These are phyloP conservation scores for Mormyrus lacerda DNA, from an alignment of 2,113 vertebrate species.

Conservation along the genomic window DNA sequence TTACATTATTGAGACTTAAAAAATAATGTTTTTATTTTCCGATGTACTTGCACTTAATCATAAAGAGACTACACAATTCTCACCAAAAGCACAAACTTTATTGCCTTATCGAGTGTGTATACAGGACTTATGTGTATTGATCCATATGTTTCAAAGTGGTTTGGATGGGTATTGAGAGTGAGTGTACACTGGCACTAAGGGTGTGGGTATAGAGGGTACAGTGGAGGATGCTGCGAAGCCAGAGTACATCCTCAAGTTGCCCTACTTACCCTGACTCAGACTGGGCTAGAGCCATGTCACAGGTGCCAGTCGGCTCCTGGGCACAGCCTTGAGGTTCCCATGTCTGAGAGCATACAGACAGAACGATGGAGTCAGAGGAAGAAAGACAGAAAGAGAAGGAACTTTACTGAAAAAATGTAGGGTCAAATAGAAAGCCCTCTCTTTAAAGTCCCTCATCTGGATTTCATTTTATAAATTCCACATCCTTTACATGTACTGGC, in stretches of 20 bases:
- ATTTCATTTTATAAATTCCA: conserved; percentile 65
- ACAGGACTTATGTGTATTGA: neutral
- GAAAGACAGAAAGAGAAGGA: conserved; percentile 25
- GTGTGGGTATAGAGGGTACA: neutral
- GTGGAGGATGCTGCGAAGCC: neutral
- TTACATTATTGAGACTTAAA: neutral
- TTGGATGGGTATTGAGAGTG: neutral
- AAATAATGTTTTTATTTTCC: neutral
- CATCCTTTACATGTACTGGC: conserved; percentile 59
- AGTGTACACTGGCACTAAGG: neutral
- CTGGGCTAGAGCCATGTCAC: neutral
- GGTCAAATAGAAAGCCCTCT: conserved; percentile 52
- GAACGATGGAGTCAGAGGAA: conserved; percentile 27
- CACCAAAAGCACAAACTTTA: neutral
- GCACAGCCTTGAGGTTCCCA: neutral
- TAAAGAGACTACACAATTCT: neutral
- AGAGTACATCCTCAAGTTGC: no score
- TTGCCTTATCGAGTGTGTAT: neutral
- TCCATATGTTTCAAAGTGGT: neutral
- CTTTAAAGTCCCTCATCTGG: conserved; percentile 63
- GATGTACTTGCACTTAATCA: neutral
- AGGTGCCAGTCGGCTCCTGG: neutral
- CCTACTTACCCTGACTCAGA: neutral
- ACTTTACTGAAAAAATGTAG: conserved; percentile 45
- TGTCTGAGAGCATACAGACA: conserved; percentile 30